Base-by-base conservation (phyloP, 2,888 invertebrate genomes). In the Agrotis segetum region DNA sequence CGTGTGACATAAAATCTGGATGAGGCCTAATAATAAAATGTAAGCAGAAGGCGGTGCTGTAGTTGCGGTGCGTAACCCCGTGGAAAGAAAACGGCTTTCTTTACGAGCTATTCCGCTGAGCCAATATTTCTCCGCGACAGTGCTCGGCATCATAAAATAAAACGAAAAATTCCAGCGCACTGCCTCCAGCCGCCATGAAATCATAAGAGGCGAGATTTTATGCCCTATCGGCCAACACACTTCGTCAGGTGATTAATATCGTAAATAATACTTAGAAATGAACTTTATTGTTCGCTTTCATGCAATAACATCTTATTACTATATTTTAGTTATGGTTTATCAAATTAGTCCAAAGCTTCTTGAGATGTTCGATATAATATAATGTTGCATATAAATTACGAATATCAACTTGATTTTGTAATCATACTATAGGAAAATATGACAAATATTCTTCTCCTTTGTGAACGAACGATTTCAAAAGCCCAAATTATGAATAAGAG, bases 121-220 rank as follows among this genome's bases (percentile, higher is more conserved):
- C 96, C 96, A 96, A 96, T 96, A 96, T 96, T 95, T 96, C 95
- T 95, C 91, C 93, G 95, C 95, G 95, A 95, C 96, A 96, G 95
- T 93, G 95, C 95, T 95, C 94, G 92, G 93, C 92, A 93, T 94
- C 96, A 96, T 96, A 96, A 96, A 96, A 96, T 96, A 96, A 96
- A 96, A 96, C 96, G 96, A 95, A 96, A 96, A 96, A 96, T 96
- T 96, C 96, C 95, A 90, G 90, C 92, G 90, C 92, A 92, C 91
- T 92, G 92, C 93, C 91, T 91, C 90, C 89, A 91, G 92, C 92
- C 88, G 92, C 94, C 91, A 94, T 94, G 94, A 95, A 95, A 95
- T 95, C 95, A 95, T 95, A 95, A 95, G 94, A 92, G 94, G 91
- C 91, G 90, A 93, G 92, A 92, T 95, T 95, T 96, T 95, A 95